Evolutionary conservation across 2,113 vertebrate genomes (phyloP).

Genomic region (Microtus montanus): DNA sequence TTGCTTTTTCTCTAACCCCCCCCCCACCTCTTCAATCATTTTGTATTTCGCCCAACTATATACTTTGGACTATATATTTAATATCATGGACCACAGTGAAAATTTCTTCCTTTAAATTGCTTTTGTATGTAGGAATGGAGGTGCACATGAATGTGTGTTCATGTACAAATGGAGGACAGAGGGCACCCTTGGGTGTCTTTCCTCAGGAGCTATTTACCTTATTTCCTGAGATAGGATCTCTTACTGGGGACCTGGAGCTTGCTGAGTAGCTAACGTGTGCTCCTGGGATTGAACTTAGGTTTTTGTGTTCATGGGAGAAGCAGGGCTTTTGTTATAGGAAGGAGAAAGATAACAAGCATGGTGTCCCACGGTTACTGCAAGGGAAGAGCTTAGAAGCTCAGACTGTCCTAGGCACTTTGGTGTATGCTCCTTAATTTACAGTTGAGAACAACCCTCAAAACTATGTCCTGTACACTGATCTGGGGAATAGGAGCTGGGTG

Average conservation of each 20-base stretch:
- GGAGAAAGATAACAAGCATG: background rate
- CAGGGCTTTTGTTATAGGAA: background rate
- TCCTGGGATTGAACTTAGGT: background rate
- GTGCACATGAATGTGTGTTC: background rate
- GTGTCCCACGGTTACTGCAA: background rate
- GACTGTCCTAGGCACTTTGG: background rate
- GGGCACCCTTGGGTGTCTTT: background rate
- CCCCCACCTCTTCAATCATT: background rate
- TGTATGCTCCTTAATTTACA: background rate
- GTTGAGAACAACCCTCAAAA: background rate
- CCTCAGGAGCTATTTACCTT: background rate
- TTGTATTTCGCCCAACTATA: background rate
- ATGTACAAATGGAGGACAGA: background rate
- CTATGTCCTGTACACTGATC: too few relatives aligned
- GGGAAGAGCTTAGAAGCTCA: background rate
- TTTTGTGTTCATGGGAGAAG: background rate
- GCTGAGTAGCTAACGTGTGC: background rate
- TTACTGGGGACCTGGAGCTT: background rate
- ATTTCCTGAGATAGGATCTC: background rate
- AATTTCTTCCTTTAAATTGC: background rate
- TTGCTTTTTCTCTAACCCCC: background rate
- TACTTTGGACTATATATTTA: too few relatives aligned
- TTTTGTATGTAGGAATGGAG: background rate
- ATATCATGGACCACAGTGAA: background rate
- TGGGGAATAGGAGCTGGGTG: rapidly evolving